Conservation (phyloP, 2,888 invertebrate species). For the Phrixothrix hirtus region DNA sequence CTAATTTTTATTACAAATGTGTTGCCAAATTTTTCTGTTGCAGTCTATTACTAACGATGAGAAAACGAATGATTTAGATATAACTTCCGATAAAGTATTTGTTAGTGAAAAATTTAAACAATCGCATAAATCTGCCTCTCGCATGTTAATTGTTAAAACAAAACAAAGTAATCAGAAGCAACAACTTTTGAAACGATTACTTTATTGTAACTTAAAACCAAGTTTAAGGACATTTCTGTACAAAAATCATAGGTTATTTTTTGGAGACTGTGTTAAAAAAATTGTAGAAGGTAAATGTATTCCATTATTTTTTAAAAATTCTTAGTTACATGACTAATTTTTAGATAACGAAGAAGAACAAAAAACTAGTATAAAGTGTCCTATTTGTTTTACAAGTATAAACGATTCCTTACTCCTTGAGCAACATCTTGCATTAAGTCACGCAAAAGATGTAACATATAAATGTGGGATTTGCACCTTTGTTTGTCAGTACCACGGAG, state of each 20-base stretch:
- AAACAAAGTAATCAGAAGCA: conserved; percentile 52
- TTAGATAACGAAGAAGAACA: conserved; percentile 45
- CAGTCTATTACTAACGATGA: conserved; percentile 30
- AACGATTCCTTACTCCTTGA: conserved; percentile 59
- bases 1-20: not conserved
- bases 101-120: conserved; percentile 46
- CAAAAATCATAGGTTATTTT: conserved; percentile 50
- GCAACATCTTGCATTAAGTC: conserved; percentile 61
- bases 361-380: conserved; percentile 55
- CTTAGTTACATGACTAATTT: conserved; percentile 2
- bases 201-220: conserved; percentile 54
- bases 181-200: conserved; percentile 50
- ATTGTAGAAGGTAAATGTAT: conserved; percentile 32
- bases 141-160: conserved; percentile 49
- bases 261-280: conserved; percentile 39
- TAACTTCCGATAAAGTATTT: conserved; percentile 42
- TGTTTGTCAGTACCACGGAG: conserved; percentile 65
- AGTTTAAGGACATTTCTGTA: conserved; percentile 52
- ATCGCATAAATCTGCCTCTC: conserved; percentile 35
- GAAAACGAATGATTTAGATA: conserved; percentile 38
- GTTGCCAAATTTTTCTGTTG: conserved; percentile 3
- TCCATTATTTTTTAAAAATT: not conserved
- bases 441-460: conserved; percentile 63
- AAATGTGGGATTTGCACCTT: conserved; percentile 66
- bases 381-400: conserved; percentile 60